Evolutionary conservation across 2,797 vertebrate genomes (phyloP).

Genomic region (Arremon aurantiirostris): DNA sequence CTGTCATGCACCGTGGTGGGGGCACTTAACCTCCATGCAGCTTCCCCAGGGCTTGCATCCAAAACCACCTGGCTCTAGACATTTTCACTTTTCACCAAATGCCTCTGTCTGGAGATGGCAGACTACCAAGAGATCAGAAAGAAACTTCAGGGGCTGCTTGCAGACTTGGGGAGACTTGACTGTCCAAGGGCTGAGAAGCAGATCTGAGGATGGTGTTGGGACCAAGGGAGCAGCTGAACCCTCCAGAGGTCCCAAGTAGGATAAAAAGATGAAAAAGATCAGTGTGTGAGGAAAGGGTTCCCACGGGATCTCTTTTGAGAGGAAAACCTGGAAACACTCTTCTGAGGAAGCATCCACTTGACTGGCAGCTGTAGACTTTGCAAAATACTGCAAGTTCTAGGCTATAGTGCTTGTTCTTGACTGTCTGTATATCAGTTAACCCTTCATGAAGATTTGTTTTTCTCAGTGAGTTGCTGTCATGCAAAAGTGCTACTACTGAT

Average conservation of each 20-base stretch:
- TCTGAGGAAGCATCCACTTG: neutral
- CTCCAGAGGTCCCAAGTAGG: neutral
- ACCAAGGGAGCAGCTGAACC: neutral
- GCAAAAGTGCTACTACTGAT: neutral
- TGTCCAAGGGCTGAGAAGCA: neutral
- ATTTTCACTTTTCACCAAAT: neutral
- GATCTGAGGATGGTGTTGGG: neutral
- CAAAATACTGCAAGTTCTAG: neutral
- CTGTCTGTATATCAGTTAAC: fast-evolving
- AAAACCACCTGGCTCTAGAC: neutral
- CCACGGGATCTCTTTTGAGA: neutral
- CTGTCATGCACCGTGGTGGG: fast-evolving
- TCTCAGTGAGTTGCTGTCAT: neutral
- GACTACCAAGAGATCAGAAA: neutral
- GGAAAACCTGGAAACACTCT: neutral
- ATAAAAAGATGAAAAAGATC: neutral
- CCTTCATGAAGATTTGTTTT: neutral
- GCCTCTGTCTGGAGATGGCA: neutral
- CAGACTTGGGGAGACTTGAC: neutral
- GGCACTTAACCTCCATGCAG: neutral
- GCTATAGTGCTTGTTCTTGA: neutral
- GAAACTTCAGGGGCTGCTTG: neutral
- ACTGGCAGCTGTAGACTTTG: neutral
- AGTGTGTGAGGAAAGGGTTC: neutral
- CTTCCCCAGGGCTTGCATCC: neutral